Conservation (phyloP, 2,888 invertebrate genomes). For the Auanema sp. region DNA sequence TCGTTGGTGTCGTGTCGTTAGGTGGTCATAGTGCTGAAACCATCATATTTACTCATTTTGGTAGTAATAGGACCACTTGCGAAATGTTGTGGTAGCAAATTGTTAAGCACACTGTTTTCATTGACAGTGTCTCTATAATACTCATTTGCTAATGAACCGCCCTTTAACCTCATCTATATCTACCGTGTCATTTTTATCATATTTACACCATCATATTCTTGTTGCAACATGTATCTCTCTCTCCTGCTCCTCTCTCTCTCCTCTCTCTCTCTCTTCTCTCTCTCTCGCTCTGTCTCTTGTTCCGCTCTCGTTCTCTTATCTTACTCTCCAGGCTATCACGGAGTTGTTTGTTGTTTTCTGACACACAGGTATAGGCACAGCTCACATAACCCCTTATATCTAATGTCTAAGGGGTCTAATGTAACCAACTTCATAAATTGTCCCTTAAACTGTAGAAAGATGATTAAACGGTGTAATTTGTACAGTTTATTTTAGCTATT, state of each 20-base stretch:
- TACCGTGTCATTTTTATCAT: neutral
- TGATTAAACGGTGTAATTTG: no score
- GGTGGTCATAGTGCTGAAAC: neutral
- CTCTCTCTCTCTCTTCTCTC: conserved; percentile 4
- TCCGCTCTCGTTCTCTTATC: neutral
- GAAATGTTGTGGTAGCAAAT: neutral
- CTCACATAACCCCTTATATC: conserved; percentile 3
- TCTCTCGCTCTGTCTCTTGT: neutral
- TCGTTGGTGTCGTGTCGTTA: neutral
- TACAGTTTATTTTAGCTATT: no score
- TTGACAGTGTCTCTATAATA: neutral
- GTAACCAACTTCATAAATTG: conserved; percentile 1
- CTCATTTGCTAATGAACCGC: neutral
- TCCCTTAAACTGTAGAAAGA: no score
- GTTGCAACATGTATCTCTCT: conserved; percentile 3
- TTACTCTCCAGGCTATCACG: neutral
- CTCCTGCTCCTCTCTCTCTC: conserved; percentile 2
- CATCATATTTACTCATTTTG: conserved; percentile 8
- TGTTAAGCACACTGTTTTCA: neutral
- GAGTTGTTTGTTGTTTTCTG: neutral
- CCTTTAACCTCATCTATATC: neutral
- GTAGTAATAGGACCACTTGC: conserved; percentile 2
- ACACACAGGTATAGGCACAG: conserved; percentile 5
- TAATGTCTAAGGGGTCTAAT: neutral
- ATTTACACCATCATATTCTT: conserved; percentile 6